phyloP scores from a whole-genome alignment of 2,888 invertebrate genomes.

The Hanleya hanleyi region DNA sequence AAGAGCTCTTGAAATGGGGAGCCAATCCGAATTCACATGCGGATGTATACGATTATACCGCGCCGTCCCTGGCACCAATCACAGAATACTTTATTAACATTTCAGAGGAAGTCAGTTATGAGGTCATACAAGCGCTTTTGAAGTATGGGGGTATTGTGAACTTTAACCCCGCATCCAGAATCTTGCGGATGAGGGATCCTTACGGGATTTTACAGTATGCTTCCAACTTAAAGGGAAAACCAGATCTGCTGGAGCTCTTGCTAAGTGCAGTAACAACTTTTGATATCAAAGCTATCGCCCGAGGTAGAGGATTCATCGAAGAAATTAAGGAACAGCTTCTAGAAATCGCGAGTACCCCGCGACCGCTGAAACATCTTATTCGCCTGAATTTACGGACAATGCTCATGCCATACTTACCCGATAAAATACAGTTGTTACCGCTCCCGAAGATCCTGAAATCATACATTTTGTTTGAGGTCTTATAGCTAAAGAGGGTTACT shows the following conservation, averaged over 20 bases:
- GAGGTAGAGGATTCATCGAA: constrained; percentile 80
- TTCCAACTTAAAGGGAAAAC: constrained; percentile 78
- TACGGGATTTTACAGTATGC: constrained; percentile 87
- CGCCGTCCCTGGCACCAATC: constrained; percentile 83
- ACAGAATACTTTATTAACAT: constrained; percentile 84
- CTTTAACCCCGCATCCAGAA: constrained; percentile 75
- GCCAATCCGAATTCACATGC: constrained; percentile 74
- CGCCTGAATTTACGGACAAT: constrained; percentile 40
- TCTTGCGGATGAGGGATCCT: constrained; percentile 77
- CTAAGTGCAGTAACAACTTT: constrained; percentile 85
- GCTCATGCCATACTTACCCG: constrained; percentile 37
- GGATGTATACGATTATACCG: constrained; percentile 74
- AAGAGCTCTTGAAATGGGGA: constrained; percentile 59
- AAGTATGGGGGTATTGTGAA: constrained; percentile 81
- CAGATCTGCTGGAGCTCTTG: constrained; percentile 79
- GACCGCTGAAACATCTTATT: constrained; percentile 49
- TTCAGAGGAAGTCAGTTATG: constrained; percentile 78
- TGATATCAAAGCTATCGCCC: constrained; percentile 85
- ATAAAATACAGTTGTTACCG: constrained; percentile 46
- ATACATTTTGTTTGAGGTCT: constrained; percentile 47
- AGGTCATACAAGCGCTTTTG: constrained; percentile 82
- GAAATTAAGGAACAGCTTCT: constrained; percentile 81
- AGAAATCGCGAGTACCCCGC: constrained; percentile 65
- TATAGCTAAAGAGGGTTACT: too few species aligned
- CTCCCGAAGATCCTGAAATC: constrained; percentile 53